Evolutionary conservation across 2,113 vertebrate genomes (phyloP).

Genomic region (Coracopsis vasa): DNA sequence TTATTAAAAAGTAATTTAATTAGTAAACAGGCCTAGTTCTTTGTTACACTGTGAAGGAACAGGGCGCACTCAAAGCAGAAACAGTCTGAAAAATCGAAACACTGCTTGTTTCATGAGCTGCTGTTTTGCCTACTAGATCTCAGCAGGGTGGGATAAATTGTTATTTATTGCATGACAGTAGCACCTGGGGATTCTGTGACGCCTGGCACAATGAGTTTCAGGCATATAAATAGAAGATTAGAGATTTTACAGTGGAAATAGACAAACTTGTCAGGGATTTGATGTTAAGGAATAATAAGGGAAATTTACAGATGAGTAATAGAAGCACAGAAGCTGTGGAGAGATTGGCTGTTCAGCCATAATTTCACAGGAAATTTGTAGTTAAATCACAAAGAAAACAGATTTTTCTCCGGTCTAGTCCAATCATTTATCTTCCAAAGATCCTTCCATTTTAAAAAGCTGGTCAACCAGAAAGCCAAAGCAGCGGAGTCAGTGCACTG

Average conservation of each 20-base stretch:
- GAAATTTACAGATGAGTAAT: not conserved
- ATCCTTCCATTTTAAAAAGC: not conserved
- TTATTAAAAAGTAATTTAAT: not conserved
- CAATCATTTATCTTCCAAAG: not conserved
- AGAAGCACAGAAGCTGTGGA: not conserved
- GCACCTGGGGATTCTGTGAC: not conserved
- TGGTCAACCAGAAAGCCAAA: not conserved
- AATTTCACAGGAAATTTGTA: not conserved
- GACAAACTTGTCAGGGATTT: not conserved
- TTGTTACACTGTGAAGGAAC: not conserved
- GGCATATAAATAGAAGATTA: not conserved
- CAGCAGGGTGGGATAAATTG: not conserved
- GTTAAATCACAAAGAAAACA: not conserved
- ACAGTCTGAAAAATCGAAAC: not conserved
- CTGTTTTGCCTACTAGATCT: not conserved
- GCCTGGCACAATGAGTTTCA: not conserved
- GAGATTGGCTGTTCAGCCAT: not conserved
- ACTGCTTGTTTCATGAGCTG: not conserved
- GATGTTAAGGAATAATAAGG: not conserved
- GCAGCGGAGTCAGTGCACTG: not conserved
- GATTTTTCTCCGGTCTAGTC: not conserved
- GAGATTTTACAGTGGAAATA: not conserved
- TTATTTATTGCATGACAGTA: not conserved
- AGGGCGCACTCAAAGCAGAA: rapidly evolving
- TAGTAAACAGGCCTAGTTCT: not conserved